A percentile compares a stretch with the other conserved stretches of the same genome.
These are phyloP conservation scores for Sorex maritimensis DNA, from an alignment of 2,797 vertebrate species.

Conservation along the genomic window DNA sequence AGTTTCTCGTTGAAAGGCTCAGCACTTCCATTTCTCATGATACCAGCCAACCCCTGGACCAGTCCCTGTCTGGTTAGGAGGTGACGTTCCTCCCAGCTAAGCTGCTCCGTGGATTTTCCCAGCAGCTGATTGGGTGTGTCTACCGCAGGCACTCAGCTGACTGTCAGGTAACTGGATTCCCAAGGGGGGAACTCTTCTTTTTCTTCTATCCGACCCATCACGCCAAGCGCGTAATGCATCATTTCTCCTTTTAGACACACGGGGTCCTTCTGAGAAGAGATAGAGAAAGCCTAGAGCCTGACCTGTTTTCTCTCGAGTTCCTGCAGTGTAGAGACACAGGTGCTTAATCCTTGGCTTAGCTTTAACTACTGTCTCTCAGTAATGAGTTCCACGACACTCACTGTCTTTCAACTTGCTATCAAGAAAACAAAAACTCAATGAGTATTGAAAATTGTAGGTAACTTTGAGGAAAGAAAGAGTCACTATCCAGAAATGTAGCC, in stretches of 20 bases:
- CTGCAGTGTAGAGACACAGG: background rate
- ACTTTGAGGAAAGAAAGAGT: background rate
- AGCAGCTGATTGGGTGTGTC: background rate
- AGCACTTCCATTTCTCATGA: conserved; percentile 72
- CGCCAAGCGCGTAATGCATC: background rate
- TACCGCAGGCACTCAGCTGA: background rate
- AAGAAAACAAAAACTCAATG: conserved; percentile 4
- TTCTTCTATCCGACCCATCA: background rate
- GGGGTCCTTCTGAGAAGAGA: background rate
- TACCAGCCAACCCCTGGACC: background rate
- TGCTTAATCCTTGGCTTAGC: background rate
- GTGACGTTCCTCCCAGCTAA: background rate
- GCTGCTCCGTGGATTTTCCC: background rate
- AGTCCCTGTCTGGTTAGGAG: background rate
- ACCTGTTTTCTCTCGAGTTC: background rate
- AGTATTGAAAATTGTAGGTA: background rate
- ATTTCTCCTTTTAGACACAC: background rate
- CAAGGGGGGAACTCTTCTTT: background rate
- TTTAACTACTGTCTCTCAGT: background rate
- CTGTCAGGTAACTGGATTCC: conserved; percentile 37
- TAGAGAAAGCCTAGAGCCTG: background rate
- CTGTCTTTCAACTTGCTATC: conserved; percentile 37
- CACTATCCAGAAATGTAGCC: conserved; percentile 28
- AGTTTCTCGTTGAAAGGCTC: conserved; percentile 5
- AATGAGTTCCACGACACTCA: background rate